A percentile compares a stretch with the other conserved stretches of the same genome.
These are phyloP conservation scores for Trilocha varians DNA, from an alignment of 2,888 invertebrate genomes.

Conservation along the genomic window DNA sequence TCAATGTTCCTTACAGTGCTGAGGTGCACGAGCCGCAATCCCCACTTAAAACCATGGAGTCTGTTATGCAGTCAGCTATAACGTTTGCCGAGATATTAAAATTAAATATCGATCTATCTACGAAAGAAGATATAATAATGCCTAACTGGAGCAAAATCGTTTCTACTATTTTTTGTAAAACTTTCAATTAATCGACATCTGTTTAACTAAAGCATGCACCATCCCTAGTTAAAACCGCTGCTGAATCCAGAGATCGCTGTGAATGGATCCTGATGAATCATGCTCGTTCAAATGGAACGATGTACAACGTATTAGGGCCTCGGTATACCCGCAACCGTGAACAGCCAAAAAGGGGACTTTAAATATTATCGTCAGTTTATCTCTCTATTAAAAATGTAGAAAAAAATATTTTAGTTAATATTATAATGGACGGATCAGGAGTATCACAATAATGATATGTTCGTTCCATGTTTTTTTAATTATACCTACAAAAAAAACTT, in stretches of 20 bases:
- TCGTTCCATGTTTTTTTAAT: too few species aligned
- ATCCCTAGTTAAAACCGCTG: conserved; percentile 45
- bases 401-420: background rate
- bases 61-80: too few species aligned
- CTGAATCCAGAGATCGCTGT: conserved; percentile 53
- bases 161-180: background rate
- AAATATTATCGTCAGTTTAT: conserved; percentile 10
- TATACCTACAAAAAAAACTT: too few species aligned
- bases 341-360: conserved; percentile 33
- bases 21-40: too few species aligned
- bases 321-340: conserved; percentile 18
- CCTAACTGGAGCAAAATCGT: background rate
- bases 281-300: conserved; percentile 53
- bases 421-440: background rate
- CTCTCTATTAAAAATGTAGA: conserved; percentile 2
- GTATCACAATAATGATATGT: too few species aligned
- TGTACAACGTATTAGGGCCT: conserved; percentile 37
- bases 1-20: too few species aligned
- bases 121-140: too few species aligned
- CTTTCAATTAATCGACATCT: conserved; percentile 7
- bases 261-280: conserved; percentile 68
- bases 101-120: too few species aligned
- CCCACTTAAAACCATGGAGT: too few species aligned
- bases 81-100: too few species aligned
- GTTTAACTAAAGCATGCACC: conserved; percentile 10